Percentiles rank a stretch among this genome's conserved stretches.
Conservation (phyloP, 2,113 vertebrate genomes). For the Lophotis ruficrista region DNA sequence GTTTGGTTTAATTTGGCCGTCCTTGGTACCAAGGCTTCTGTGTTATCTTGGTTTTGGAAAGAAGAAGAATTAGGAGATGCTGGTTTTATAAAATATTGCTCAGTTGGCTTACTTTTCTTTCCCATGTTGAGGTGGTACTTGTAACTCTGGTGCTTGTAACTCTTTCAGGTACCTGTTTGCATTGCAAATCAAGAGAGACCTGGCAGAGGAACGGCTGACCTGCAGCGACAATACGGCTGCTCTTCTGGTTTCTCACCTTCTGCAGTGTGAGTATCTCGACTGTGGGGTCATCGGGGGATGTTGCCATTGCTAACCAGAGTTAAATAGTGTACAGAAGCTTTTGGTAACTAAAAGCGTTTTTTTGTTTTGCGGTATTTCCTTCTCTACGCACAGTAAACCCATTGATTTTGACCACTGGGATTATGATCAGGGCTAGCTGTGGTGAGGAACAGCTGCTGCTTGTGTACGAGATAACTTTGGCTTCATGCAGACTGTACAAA, state of each 20-base stretch:
- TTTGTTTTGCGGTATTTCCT: background rate
- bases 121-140: background rate
- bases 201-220: conserved; percentile 85
- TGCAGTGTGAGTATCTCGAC: conserved; percentile 84
- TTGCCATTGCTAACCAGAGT: background rate
- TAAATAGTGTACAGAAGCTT: accelerated
- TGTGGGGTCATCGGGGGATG: background rate
- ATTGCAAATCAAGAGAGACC: conserved; percentile 92
- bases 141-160: background rate
- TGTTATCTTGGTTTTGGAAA: background rate
- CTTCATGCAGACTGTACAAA: background rate
- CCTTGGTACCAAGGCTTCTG: background rate
- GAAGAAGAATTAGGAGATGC: background rate
- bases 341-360: background rate
- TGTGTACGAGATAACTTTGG: accelerated
- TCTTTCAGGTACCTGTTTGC: conserved; percentile 91
- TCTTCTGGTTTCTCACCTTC: conserved; percentile 88
- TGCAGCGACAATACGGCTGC: conserved; percentile 89
- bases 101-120: background rate
- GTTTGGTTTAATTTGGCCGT: background rate
- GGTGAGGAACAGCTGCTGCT: background rate
- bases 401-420: background rate
- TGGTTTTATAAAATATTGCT: background rate
- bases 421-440: background rate
- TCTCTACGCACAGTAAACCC: background rate